Base-by-base conservation (phyloP, 2,888 invertebrate genomes). In the Eutolmus rufibarbis region DNA sequence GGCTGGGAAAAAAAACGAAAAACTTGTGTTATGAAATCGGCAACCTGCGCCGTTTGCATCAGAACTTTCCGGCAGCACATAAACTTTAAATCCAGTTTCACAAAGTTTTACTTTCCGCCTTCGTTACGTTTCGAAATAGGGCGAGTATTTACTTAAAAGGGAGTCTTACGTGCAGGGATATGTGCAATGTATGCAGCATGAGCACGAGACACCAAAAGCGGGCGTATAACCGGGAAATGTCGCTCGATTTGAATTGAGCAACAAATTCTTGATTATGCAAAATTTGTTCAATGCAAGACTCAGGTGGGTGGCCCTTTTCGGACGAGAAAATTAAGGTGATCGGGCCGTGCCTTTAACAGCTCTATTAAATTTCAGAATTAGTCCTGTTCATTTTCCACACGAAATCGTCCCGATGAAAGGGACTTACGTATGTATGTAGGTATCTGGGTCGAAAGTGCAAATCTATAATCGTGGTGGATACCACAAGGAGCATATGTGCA, bases 391-490 rank as follows among this genome's bases (percentile, higher is more conserved):
- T 82, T 82, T 82, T 66, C 37, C 57, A 28, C 40, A 34, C 74
- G 74, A 74, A 74, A 85, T 19, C 16, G 40, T 43, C 43, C 74
- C 28, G 74, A n/a, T 74, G 46, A 74, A 85, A 74, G 85, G 66
- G 34, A 28, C 46, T 74, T 74, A 56, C n/a, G 46, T 66, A 57
- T 66, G 66, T 28, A 66, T 66, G 9, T 84, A 46, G 74, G 74
- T 85, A 85, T 85, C 85, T 85, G 46, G 85, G 85, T 85, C 85
- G 85, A 85, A 85, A 85, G 85, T 85, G 85, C 85, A 85, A 85
- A 85, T 85, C 85, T 85, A 85, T 85, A 85, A 85, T 85, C 43
- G 34, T 74, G 46, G 56, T 66, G 19, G n/a, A 14, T 74, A 34
- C 74, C 37, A 23, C 46, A 85, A 74, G 85, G 85, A 74, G 43